Evolutionary conservation across 2,888 invertebrate genomes (phyloP).

Genomic region (Helleia helle): DNA sequence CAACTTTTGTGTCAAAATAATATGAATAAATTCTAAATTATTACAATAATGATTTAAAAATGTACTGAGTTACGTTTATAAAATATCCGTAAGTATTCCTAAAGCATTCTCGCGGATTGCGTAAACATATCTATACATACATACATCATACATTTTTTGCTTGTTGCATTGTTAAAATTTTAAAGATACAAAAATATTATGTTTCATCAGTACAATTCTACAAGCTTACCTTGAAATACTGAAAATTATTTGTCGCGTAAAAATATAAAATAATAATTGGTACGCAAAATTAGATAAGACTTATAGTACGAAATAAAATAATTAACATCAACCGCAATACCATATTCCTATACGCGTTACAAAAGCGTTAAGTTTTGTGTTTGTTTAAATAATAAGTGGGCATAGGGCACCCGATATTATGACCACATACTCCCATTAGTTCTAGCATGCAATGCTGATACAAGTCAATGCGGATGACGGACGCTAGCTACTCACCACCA

Average conservation of each 20-base stretch:
- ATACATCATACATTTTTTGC: too few relatives aligned
- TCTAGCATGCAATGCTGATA: conserved; percentile 56
- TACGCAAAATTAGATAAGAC: background rate
- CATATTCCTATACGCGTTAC: conserved; percentile 21
- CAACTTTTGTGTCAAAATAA: too few relatives aligned
- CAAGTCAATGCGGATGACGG: conserved; percentile 16
- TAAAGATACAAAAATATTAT: too few relatives aligned
- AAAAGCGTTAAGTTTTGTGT: conserved; percentile 36
- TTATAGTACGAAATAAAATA: background rate
- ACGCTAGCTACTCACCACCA: conserved; percentile 42
- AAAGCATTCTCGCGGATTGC: too few relatives aligned
- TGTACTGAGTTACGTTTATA: too few relatives aligned
- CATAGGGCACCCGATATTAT: conserved; percentile 63
- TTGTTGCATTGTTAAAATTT: too few relatives aligned
- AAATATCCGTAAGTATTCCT: too few relatives aligned
- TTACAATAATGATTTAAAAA: too few relatives aligned
- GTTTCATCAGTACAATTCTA: too few relatives aligned
- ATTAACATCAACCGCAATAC: conserved; percentile 14
- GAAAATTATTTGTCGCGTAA: background rate
- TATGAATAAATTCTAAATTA: too few relatives aligned
- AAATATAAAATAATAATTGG: background rate
- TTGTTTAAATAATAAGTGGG: conserved; percentile 38
- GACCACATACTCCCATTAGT: conserved; percentile 71
- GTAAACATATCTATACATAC: too few relatives aligned
- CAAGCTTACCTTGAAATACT: background rate